Percentiles rank a stretch among this genome's conserved stretches.
Conservation (phyloP, 2,797 vertebrate genomes). For the Anguilla anguilla region DNA sequence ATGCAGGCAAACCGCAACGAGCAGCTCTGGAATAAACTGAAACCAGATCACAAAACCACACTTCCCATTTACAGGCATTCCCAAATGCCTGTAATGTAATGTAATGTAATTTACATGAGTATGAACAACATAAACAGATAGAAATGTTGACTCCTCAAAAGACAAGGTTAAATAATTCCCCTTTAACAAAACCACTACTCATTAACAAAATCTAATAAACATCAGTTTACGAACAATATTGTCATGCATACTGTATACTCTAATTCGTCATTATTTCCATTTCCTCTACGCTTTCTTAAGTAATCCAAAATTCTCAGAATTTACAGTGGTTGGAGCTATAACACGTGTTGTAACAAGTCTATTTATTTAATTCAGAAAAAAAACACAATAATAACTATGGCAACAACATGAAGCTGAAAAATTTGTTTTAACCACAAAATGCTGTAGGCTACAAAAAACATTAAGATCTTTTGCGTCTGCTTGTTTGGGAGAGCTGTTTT, state of each 20-base stretch:
- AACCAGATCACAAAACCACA: not conserved
- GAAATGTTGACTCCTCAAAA: not conserved
- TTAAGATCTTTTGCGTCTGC: not conserved
- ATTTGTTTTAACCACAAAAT: not conserved
- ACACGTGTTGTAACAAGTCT: not conserved
- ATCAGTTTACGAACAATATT: not conserved
- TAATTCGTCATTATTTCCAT: not conserved
- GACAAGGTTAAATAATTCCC: not conserved
- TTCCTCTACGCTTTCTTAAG: not conserved
- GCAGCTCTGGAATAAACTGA: not conserved
- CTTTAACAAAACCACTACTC: not conserved
- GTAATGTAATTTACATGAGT: not conserved
- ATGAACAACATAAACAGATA: not conserved
- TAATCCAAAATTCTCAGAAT: not conserved
- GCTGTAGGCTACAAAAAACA: slow-evolving; percentile 6
- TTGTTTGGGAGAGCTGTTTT: not conserved
- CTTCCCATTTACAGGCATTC: not conserved
- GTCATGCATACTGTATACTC: not conserved
- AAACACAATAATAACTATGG: not conserved
- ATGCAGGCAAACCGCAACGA: not conserved
- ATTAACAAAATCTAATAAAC: not conserved
- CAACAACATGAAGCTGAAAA: not conserved
- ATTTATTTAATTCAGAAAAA: not conserved
- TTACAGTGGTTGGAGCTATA: not conserved
- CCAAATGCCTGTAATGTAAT: no score